phyloP scores from a whole-genome alignment of 1,140 invertebrate species.

The Tribolium madens region DNA sequence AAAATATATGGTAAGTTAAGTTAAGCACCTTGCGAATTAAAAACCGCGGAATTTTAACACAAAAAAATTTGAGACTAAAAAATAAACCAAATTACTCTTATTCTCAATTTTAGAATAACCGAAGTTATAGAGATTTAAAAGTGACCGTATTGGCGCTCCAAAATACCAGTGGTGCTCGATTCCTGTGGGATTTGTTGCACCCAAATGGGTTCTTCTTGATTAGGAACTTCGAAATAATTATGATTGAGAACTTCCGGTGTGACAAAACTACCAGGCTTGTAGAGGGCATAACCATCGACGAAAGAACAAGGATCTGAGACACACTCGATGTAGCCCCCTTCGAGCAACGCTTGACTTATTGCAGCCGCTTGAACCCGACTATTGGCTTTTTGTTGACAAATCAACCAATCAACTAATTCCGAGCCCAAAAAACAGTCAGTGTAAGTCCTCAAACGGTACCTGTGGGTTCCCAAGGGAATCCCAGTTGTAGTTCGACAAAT shows the following conservation, averaged over 20 bases:
- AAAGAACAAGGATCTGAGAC: conserved; percentile 65
- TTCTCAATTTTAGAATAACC: no score
- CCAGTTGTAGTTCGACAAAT: conserved; percentile 71
- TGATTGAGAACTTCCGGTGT: conserved; percentile 51
- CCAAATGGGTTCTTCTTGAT: conserved; percentile 75
- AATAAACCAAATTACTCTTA: no score
- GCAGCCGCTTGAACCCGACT: conserved; percentile 79
- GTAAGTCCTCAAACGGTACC: conserved; percentile 76
- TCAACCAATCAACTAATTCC: conserved; percentile 83
- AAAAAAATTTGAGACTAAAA: no score
- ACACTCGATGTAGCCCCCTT: conserved; percentile 82
- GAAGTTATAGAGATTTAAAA: no score
- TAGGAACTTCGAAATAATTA: conserved; percentile 56
- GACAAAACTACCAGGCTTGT: conserved; percentile 66
- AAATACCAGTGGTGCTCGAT: conserved; percentile 70
- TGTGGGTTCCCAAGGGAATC: conserved; percentile 73
- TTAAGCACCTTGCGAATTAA: no score
- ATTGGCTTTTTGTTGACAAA: conserved; percentile 76
- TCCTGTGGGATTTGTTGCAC: conserved; percentile 77
- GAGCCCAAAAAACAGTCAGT: conserved; percentile 77
- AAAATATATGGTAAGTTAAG: no score
- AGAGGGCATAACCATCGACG: conserved; percentile 72
- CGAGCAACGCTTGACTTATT: conserved; percentile 85
- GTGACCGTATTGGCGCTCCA: no score
- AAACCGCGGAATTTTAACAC: no score